Conservation (phyloP, 2,797 vertebrate genomes). For the Danio albolineatus region DNA sequence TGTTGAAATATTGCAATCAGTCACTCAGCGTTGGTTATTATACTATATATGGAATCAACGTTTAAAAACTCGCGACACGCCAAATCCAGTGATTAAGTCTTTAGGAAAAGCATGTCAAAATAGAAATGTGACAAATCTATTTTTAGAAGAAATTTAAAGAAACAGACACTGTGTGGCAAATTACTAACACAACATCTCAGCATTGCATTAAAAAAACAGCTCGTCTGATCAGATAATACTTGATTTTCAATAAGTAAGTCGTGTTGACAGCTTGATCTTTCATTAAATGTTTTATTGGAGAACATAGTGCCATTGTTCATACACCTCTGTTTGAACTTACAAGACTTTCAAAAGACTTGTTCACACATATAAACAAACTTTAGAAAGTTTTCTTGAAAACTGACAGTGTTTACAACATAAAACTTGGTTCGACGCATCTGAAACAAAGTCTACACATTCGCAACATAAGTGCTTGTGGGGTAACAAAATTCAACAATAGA, state of each 20-base stretch:
- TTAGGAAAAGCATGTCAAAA: not conserved
- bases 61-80: not conserved
- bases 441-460: not conserved
- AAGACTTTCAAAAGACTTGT: not conserved
- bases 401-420: not conserved
- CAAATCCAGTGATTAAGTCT: not conserved
- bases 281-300: slow-evolving; percentile 9
- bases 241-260: not conserved
- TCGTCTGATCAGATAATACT: not conserved
- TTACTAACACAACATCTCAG: not conserved
- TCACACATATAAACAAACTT: not conserved
- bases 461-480: not conserved
- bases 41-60: not conserved
- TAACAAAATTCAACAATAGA: not conserved
- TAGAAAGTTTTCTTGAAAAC: not conserved
- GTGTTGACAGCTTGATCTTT: not conserved
- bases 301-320: not conserved
- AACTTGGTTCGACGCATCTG: slow-evolving; percentile 4
- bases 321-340: not conserved
- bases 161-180: not conserved
- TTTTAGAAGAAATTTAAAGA: not conserved
- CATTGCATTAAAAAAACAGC: not conserved
- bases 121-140: not conserved
- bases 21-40: not conserved
- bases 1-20: not conserved